phyloP scores from a whole-genome alignment of 2,888 invertebrate species.

The Emmelina monodactyla region DNA sequence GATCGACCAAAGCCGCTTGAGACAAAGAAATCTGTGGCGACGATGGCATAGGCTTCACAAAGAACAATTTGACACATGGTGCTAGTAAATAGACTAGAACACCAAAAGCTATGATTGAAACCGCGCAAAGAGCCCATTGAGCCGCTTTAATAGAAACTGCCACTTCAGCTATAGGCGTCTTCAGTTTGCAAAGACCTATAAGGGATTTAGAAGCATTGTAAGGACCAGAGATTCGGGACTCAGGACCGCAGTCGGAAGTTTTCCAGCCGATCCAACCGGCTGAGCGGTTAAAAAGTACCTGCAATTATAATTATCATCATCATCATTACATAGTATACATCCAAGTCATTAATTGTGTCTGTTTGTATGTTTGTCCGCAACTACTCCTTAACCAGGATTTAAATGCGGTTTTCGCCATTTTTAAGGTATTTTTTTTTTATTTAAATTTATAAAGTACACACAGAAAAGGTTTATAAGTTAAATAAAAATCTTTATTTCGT shows the following conservation, averaged over 20 bases:
- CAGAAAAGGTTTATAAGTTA: too few relatives aligned
- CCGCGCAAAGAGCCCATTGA: constrained; percentile 41
- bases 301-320: too few relatives aligned
- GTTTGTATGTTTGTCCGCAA: too few relatives aligned
- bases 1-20: constrained; percentile 38
- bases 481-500: too few relatives aligned
- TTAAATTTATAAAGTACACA: too few relatives aligned
- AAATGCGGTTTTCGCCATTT: too few relatives aligned
- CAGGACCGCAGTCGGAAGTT: constrained; percentile 46
- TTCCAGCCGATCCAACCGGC: constrained; percentile 53
- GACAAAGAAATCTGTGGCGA: constrained; percentile 43
- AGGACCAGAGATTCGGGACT: constrained; percentile 42
- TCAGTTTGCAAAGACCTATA: constrained; percentile 26
- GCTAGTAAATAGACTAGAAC: constrained; percentile 41
- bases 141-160: constrained; percentile 41
- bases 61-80: constrained; percentile 36
- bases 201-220: constrained; percentile 32
- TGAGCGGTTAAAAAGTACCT: constrained; percentile 57
- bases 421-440: too few relatives aligned
- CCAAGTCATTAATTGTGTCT: too few relatives aligned
- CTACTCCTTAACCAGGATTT: too few relatives aligned
- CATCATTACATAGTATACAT: too few relatives aligned
- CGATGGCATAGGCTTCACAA: constrained; percentile 25
- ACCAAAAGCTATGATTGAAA: constrained; percentile 37
- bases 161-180: constrained; percentile 24